phyloP scores from a whole-genome alignment of 2,797 vertebrate species.

The Acanthurus lineatus region DNA sequence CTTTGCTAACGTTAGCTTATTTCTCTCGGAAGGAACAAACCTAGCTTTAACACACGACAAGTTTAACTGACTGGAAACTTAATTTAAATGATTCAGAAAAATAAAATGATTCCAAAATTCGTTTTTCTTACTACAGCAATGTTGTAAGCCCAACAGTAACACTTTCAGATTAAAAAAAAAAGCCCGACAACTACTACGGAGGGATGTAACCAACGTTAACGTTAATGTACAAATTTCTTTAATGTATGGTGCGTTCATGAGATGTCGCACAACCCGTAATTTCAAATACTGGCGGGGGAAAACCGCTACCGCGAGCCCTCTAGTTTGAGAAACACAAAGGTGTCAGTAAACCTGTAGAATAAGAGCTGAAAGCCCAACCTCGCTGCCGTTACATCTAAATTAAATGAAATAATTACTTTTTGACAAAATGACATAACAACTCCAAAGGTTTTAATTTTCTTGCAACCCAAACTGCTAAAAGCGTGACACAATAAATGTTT shows the following conservation, averaged over 20 bases:
- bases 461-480: background rate
- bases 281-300: too few relatives aligned
- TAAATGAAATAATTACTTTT: background rate
- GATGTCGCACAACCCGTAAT: background rate
- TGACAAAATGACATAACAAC: too few relatives aligned
- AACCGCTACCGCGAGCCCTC: background rate
- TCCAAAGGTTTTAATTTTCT: too few relatives aligned
- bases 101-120: rapidly evolving
- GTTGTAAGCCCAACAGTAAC: background rate
- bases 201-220: background rate
- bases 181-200: background rate
- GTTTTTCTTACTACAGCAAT: background rate
- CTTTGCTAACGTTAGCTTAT: background rate
- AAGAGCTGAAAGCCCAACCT: background rate
- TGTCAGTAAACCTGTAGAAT: background rate
- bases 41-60: background rate
- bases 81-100: too few relatives aligned
- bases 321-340: rapidly evolving
- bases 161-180: background rate
- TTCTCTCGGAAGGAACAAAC: background rate
- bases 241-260: background rate
- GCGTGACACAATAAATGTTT: background rate
- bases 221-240: background rate
- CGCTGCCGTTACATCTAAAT: too few relatives aligned
- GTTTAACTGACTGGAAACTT: background rate